These are phyloP conservation scores for Columba guinea DNA, from an alignment of 2,797 vertebrate species.

Conservation along the genomic window DNA sequence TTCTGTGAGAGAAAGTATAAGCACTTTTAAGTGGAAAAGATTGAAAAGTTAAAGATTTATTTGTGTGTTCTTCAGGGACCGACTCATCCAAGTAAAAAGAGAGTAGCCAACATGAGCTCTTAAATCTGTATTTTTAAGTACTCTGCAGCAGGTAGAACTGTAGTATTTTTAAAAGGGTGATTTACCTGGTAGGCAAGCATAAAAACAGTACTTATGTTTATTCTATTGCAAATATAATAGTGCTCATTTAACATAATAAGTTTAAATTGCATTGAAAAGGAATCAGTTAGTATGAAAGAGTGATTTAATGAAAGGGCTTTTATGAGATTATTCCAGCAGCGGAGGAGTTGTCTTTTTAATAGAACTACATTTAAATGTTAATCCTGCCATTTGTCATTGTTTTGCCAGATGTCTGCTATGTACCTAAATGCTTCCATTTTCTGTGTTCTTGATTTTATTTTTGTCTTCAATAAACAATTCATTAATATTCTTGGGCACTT, in stretches of 20 bases:
- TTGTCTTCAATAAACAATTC: not conserved
- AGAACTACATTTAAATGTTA: constrained; percentile 21
- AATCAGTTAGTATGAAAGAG: not conserved
- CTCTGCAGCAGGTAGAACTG: not conserved
- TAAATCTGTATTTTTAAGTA: not conserved
- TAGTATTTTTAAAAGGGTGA: not conserved
- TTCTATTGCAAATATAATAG: constrained; percentile 12
- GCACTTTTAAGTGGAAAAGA: not conserved
- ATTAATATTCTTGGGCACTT: not conserved
- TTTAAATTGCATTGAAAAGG: constrained; percentile 18
- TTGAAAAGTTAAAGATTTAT: not conserved
- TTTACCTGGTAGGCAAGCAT: constrained; percentile 10
- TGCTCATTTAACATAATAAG: constrained; percentile 12
- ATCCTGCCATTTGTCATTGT: not conserved
- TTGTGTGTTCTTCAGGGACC: not conserved
- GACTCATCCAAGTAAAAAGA: not conserved
- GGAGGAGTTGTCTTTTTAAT: not conserved
- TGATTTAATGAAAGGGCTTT: constrained; percentile 24
- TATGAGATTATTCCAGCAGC: not conserved
- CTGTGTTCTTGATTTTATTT: not conserved
- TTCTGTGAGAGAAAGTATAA: not conserved
- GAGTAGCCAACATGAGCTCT: not conserved
- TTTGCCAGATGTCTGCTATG: not conserved
- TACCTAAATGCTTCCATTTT: not conserved
- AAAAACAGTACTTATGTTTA: constrained; percentile 16